Evolutionary conservation across 1,140 invertebrate genomes (phyloP).

Genomic region (Holcopasites calliopsidis): DNA sequence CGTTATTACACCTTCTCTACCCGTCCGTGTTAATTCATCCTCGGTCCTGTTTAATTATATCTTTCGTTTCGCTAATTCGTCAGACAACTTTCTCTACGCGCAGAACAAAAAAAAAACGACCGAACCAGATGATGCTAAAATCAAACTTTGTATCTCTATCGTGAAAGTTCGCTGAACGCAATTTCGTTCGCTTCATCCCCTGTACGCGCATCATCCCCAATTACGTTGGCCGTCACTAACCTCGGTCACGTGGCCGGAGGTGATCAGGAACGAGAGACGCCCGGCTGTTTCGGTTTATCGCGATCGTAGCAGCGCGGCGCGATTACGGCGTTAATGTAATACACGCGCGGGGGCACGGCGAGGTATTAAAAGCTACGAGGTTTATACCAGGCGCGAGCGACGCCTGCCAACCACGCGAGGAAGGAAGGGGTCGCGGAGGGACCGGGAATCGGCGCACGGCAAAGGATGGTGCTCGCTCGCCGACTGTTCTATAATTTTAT

Average conservation of each 20-base stretch:
- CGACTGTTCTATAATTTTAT: constrained; percentile 75
- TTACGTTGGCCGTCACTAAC: constrained; percentile 1
- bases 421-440: too few relatives aligned
- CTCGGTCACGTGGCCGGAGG: not conserved
- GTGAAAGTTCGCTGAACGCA: too few relatives aligned
- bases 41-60: too few relatives aligned
- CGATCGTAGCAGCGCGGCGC: constrained; percentile 26
- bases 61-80: too few relatives aligned
- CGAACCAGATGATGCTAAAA: too few relatives aligned
- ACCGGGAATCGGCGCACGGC: not conserved
- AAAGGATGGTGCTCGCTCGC: constrained; percentile 17
- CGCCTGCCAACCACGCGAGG: not conserved
- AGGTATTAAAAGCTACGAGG: constrained; percentile 38
- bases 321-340: constrained; percentile 53
- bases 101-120: too few relatives aligned
- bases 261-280: not conserved
- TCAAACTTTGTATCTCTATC: too few relatives aligned
- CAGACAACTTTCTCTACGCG: too few relatives aligned
- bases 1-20: too few relatives aligned
- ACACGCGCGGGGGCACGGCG: constrained; percentile 22
- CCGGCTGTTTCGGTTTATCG: constrained; percentile 28
- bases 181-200: too few relatives aligned
- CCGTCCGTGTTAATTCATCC: too few relatives aligned
- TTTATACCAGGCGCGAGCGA: not conserved
- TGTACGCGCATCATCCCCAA: not conserved